Evolutionary conservation across 1,140 invertebrate genomes (phyloP).

Genomic region (Branchinecta lindahli): DNA sequence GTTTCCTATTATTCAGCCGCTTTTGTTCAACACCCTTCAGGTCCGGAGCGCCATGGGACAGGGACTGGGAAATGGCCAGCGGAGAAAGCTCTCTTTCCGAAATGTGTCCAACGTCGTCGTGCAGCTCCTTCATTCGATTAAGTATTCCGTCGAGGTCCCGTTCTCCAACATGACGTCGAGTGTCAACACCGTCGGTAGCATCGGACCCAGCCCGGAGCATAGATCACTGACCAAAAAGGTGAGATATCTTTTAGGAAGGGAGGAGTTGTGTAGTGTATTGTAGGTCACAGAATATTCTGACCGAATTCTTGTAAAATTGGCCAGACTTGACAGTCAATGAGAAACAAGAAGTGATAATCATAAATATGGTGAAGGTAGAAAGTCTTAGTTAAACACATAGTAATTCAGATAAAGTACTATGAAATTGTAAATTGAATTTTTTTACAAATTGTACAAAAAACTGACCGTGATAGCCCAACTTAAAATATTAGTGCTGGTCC

Average conservation of each 20-base stretch:
- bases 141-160: conserved; percentile 79
- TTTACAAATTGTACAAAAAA: no score
- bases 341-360: no score
- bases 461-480: no score
- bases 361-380: no score
- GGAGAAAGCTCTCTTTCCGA: conserved; percentile 71
- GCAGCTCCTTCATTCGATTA: conserved; percentile 73
- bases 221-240: neutral
- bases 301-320: no score
- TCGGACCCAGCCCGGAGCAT: neutral
- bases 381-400: no score
- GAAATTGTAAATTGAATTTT: no score
- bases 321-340: no score
- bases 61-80: conserved; percentile 29
- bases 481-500: no score
- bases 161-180: conserved; percentile 66
- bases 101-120: conserved; percentile 82
- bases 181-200: conserved; percentile 16
- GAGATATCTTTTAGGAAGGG: neutral
- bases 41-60: conserved; percentile 45
- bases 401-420: no score
- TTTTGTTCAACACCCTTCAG: conserved; percentile 53
- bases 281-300: no score
- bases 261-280: no score
- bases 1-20: conserved; percentile 34